These are phyloP conservation scores for Nomada ferruginata DNA, from an alignment of 2,888 invertebrate species.

Conservation along the genomic window DNA sequence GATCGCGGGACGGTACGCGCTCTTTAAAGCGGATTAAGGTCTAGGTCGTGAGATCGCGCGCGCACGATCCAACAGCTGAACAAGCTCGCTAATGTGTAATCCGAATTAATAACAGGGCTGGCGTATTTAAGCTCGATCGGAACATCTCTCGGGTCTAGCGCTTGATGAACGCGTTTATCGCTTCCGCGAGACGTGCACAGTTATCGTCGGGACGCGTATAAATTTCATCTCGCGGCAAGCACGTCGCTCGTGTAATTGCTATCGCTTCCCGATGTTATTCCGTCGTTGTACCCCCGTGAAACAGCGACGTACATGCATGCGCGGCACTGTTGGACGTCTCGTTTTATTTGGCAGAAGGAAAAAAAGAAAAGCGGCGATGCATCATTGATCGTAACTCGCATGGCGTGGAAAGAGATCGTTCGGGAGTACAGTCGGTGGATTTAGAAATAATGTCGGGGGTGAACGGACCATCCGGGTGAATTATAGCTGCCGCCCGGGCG, in stretches of 20 bases:
- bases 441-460: background rate
- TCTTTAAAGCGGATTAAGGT: constrained; percentile 62
- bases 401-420: background rate
- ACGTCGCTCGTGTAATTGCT: constrained; percentile 4
- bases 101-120: constrained; percentile 64
- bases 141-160: constrained; percentile 39
- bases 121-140: constrained; percentile 53
- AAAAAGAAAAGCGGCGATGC: background rate
- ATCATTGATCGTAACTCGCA: background rate
- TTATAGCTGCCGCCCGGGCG: background rate
- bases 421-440: background rate
- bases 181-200: background rate
- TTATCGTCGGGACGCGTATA: background rate
- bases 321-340: too few relatives aligned
- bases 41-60: constrained; percentile 57
- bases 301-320: background rate
- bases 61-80: constrained; percentile 24
- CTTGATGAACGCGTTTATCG: constrained; percentile 40
- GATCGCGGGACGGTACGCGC: constrained; percentile 14
- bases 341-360: too few relatives aligned
- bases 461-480: constrained; percentile 7
- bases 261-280: background rate
- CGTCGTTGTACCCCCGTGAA: background rate
- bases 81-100: constrained; percentile 59
- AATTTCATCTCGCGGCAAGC: constrained; percentile 25